Conservation (phyloP, 2,888 invertebrate genomes). For the Oasisia sp. region DNA sequence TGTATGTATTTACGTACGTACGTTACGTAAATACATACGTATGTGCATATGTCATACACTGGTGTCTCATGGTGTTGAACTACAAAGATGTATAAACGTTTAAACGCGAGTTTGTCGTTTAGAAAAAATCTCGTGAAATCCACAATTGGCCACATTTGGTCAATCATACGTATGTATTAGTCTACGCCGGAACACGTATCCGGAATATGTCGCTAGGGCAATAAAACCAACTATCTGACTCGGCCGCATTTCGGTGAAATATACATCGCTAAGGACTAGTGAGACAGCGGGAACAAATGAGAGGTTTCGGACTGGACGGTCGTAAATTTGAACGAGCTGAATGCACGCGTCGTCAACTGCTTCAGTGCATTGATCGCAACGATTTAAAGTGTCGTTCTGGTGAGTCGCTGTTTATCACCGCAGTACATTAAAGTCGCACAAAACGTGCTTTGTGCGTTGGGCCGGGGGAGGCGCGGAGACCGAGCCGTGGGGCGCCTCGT, state of each 20-base stretch:
- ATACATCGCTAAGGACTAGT: background rate
- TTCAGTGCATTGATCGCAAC: background rate
- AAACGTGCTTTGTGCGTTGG: background rate
- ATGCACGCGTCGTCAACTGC: background rate
- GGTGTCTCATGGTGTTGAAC: background rate
- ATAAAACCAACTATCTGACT: background rate
- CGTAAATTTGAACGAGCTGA: slow-evolving; percentile 1
- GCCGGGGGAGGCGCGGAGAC: background rate
- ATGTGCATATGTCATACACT: background rate
- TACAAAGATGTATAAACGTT: background rate
- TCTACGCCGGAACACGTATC: background rate
- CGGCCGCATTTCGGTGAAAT: background rate
- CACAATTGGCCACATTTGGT: background rate
- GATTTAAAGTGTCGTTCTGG: slow-evolving; percentile 6
- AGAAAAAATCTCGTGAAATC: background rate
- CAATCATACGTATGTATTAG: background rate
- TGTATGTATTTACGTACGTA: no score
- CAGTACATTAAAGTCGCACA: slow-evolving; percentile 2
- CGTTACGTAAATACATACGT: background rate
- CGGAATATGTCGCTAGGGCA: background rate
- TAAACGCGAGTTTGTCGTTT: background rate
- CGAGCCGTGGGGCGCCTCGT: background rate
- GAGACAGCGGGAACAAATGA: background rate
- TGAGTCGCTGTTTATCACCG: background rate
- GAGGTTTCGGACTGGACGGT: background rate